Evolutionary conservation across 1,140 invertebrate species (phyloP), one percentile per base, ranked within the genome.

Genomic region (Conus ventricosus): DNA sequence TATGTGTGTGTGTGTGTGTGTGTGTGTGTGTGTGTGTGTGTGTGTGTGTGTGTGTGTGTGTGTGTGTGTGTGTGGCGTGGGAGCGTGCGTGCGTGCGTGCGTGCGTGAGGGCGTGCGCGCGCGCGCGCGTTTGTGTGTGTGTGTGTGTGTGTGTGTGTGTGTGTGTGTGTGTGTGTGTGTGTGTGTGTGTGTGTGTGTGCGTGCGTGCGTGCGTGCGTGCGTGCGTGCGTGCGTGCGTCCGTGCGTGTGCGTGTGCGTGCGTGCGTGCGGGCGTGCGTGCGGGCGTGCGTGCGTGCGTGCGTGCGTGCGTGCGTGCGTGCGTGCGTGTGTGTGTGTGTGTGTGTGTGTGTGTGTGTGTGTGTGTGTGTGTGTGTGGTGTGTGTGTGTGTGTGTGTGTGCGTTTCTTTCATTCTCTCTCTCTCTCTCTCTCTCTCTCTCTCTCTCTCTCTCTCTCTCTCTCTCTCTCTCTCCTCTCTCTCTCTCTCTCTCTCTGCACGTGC

Each of bases 361-460:
- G 20, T 10, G n/a, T 75, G 17, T 7, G 67, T 5, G n/a, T 5
- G n/a, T 5, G 67, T 10, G 67, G n/a, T 20, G 5, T 20, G 5
- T 20, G n/a, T 78, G 8, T n/a, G 6, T 39, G 23, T 20, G 8
- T 78, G 6, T 39, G 20, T 83, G 10, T n/a, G n/a, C n/a, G n/a
- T n/a, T n/a, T n/a, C n/a, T n/a, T n/a, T n/a, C n/a, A n/a, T n/a
- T n/a, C n/a, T 83, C n/a, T 83, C 81, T 53, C 81, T 83, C 81
- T 83, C 81, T 39, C n/a, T 83, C 81, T 83, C n/a, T 83, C 81
- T 83, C 81, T 53, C 81, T 83, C 51, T 83, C 81, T 25, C 81
- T 83, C 81, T 83, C 81, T 83, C 81, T 83, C 81, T 83, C 81
- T 83, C 81, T 83, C 81, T 83, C 81, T 83, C 81, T 83, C 76